Base-by-base conservation (phyloP, 2,888 invertebrate species). In the Cheilosia variabilis region DNA sequence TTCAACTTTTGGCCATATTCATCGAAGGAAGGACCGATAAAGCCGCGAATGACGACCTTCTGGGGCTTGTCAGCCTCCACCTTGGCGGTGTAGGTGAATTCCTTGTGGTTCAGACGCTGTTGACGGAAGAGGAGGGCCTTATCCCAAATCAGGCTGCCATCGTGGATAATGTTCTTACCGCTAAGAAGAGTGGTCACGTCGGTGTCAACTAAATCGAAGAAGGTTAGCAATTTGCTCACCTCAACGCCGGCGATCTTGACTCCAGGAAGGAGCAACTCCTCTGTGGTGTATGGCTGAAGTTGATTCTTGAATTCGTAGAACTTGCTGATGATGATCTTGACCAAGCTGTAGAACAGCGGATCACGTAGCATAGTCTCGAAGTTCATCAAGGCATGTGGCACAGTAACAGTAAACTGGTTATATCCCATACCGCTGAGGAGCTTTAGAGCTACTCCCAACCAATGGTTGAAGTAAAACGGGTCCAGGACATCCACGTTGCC, bases 21-120 rank as follows among this genome's bases (percentile, higher is more conserved):
- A 89, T 96, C 95, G 89, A 93, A 93, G 91, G 95, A 95, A 1
- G 96, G 96, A 90, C 95, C 96, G 87, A 96, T 91, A 93, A 94
- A 96, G 3, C 95, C 91, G 83, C 95, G 94, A 3, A 96, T 94
- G 15, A 95, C 94, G 87, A 94, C 94, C 89, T 94, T 94, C 7
- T 92, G 93, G 17, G 93, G 89, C 87, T 94, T 93, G 88, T 94
- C 94, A 43, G 95, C 94, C n/a, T 92, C 88, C 24, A 95, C 92
- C 58, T 93, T 93, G 60, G 95, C 88, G 22, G 93, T 93, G 58
- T 94, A 93, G 88, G 93, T 93, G 93, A 95, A 95, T 41, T 94
- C 94, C 77, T 95, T 93, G 92, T 95, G 94, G 90, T 95, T 95
- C 22, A 95, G 93, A 34, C 95, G 94, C 68, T 93, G 93, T 89